Base-by-base conservation (phyloP, 1,140 invertebrate genomes). In the Ladona fulva region DNA sequence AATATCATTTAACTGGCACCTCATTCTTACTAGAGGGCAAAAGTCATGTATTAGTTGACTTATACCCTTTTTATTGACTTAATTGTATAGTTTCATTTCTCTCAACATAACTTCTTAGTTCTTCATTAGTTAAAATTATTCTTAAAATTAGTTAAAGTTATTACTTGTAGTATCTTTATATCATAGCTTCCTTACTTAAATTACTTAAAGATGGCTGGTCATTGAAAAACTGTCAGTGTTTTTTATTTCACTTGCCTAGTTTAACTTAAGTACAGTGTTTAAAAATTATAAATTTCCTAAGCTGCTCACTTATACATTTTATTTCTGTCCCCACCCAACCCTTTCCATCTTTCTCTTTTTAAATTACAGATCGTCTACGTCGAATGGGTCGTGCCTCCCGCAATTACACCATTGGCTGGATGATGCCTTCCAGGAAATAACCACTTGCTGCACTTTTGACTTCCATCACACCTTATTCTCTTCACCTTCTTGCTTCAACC, bases 401-500 rank as follows among this genome's bases (percentile, higher is more conserved):
- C 77, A 85, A 86, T 78, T 83, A 84, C 79, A 86, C 83, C 78
- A 83, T 83, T 80, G 85, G 84, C 80, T 85, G 83, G 81, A 80
- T 82, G 80, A 80, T 82, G 81, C 81, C 52, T 16, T 19, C 52
- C 52, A 66, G 52, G 52, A 66, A 66, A 66, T 66, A 66, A 22
- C 52, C 52, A 66, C 52, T 66, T 22, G 52, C 52, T 66, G 52
- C 52, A 66, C 52, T 66, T 12, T 66, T 66, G 5, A 66, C 52
- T 3, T 66, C 52, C 3, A 6, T 3, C 14, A 6, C n/a, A 16
- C 52, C 14, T 22, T 66, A 16, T 66, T 66, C 52, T 66, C 52
- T 5, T 22, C n/a, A 6, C 14, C 3, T 66, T 12, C n/a, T 66
- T 16, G 16, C 52, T 22, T 22, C n/a, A 66, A 16, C 52, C n/a